phyloP scores from a whole-genome alignment of 2,888 invertebrate genomes.

The Drosophila affinis region DNA sequence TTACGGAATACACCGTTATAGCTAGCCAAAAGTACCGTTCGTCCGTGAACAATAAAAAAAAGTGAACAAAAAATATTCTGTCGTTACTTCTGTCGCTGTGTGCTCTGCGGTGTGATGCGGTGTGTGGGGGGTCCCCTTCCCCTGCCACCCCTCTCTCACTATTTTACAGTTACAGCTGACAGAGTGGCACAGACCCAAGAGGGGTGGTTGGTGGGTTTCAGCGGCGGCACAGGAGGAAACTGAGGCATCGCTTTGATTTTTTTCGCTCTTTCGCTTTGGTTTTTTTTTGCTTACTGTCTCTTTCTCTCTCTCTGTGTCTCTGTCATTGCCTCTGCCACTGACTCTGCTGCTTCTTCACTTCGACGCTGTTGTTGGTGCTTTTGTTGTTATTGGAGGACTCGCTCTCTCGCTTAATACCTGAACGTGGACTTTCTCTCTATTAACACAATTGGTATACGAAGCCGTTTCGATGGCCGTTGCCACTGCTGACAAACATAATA shows the following conservation, averaged over 20 bases:
- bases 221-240: slow-evolving; percentile 9
- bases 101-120: neutral
- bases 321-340: neutral
- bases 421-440: slow-evolving; percentile 29
- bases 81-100: neutral
- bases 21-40: neutral
- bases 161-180: slow-evolving; percentile 1
- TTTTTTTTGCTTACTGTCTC: slow-evolving; percentile 15
- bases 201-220: neutral
- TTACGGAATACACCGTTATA: neutral
- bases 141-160: neutral
- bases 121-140: neutral
- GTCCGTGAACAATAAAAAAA: slow-evolving; percentile 1
- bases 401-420: slow-evolving; percentile 6
- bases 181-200: neutral
- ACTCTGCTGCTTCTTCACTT: neutral
- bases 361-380: slow-evolving; percentile 4
- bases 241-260: slow-evolving; percentile 37
- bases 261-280: slow-evolving; percentile 5
- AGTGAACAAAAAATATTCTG: neutral
- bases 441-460: slow-evolving; percentile 8
- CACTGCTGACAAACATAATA: slow-evolving; percentile 15
- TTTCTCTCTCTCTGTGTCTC: neutral
- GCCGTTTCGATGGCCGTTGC: slow-evolving; percentile 3
- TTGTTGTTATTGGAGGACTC: slow-evolving; percentile 14